phyloP scores from a whole-genome alignment of 2,797 vertebrate genomes.

The Lepilemur septentrionalis region DNA sequence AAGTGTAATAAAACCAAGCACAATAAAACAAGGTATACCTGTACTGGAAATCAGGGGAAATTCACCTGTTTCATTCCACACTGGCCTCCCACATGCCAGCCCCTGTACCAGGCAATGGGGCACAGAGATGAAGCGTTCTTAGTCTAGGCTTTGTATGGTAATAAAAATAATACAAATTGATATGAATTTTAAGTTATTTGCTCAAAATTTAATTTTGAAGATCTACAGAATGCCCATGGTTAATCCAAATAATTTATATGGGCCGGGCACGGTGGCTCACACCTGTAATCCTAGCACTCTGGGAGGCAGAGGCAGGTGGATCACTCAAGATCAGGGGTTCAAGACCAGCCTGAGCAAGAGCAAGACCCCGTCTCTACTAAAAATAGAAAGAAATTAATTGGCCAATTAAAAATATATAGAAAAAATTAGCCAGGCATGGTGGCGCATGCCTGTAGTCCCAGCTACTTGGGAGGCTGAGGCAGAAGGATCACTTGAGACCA shows the following conservation, averaged over 20 bases:
- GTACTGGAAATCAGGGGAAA: not conserved
- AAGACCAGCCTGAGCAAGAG: too few species aligned
- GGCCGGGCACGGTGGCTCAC: too few species aligned
- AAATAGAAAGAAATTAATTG: too few species aligned
- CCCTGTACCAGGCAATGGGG: not conserved
- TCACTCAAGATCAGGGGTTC: too few species aligned
- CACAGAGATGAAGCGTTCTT: not conserved
- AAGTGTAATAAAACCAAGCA: not conserved
- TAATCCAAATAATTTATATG: not conserved
- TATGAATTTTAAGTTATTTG: not conserved
- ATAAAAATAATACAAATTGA: not conserved
- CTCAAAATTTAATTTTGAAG: slow-evolving; percentile 34
- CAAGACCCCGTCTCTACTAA: too few species aligned
- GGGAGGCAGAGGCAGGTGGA: too few species aligned
- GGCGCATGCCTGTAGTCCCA: too few species aligned
- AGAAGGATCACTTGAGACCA: too few species aligned
- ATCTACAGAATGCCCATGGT: not conserved
- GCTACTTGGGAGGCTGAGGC: too few species aligned
- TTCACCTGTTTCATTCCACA: not conserved
- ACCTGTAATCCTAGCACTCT: too few species aligned
- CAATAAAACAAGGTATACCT: not conserved
- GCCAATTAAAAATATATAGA: too few species aligned
- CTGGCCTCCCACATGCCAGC: not conserved
- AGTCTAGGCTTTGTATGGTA: not conserved
- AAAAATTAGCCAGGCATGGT: too few species aligned